A percentile compares a stretch with the other conserved stretches of the same genome.
phyloP scores from a whole-genome alignment of 1,140 invertebrate species.

The Ceratina japonica region DNA sequence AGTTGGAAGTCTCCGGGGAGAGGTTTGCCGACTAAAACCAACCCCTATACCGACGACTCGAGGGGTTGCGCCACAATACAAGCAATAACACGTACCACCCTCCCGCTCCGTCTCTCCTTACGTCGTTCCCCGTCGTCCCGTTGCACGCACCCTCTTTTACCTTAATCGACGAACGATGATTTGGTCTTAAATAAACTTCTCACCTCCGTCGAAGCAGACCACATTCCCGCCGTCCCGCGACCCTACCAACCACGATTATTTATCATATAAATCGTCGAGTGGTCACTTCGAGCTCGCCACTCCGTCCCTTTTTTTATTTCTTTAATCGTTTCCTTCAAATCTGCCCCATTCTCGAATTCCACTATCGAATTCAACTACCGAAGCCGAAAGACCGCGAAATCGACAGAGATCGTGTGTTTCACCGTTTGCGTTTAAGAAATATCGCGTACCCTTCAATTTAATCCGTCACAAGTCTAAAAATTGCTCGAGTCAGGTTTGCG shows the following conservation, averaged over 20 bases:
- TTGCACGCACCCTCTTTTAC: constrained; percentile 67
- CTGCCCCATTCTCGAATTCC: constrained; percentile 39
- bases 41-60: constrained; percentile 65
- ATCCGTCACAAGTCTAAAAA: no score
- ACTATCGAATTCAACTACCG: constrained; percentile 50
- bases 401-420: not conserved
- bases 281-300: constrained; percentile 68
- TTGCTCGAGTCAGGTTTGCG: no score
- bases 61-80: constrained; percentile 75
- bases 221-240: constrained; percentile 48
- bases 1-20: constrained; percentile 65
- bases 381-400: not conserved
- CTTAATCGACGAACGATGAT: constrained; percentile 75
- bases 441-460: no score
- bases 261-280: constrained; percentile 69
- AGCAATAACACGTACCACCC: constrained; percentile 75
- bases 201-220: constrained; percentile 64
- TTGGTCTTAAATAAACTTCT: constrained; percentile 76
- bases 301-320: constrained; percentile 23
- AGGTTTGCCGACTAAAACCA: constrained; percentile 69
- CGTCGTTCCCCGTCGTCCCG: constrained; percentile 38
- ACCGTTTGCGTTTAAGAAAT: no score
- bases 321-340: constrained; percentile 61
- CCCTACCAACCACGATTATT: constrained; percentile 54
- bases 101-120: constrained; percentile 28